Conservation (phyloP, 2,797 vertebrate species). For the Sus cebifrons region DNA sequence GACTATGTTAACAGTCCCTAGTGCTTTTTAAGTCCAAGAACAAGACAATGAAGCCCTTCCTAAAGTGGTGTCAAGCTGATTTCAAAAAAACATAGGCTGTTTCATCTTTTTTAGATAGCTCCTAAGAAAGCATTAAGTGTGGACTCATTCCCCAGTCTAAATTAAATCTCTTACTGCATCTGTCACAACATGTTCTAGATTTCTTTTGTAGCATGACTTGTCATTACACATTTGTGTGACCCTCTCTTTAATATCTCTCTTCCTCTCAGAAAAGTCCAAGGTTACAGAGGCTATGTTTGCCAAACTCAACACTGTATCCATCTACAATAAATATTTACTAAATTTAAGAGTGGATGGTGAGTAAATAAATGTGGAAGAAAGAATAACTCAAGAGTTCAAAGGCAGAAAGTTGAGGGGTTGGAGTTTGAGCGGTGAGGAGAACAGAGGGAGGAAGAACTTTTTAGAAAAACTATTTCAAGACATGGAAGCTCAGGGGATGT, state of each 20-base stretch:
- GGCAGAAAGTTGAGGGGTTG: background rate
- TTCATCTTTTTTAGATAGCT: background rate
- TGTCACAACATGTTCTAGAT: background rate
- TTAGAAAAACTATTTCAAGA: background rate
- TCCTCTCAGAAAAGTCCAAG: background rate
- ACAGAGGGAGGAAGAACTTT: background rate
- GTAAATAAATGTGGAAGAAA: background rate
- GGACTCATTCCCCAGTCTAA: background rate
- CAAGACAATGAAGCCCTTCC: background rate
- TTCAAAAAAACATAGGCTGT: background rate
- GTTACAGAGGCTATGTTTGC: background rate
- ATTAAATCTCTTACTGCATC: background rate
- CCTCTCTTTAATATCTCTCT: background rate
- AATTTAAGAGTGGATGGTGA: background rate
- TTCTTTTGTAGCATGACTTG: background rate
- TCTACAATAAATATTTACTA: background rate
- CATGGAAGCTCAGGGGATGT: background rate
- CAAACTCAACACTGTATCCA: background rate
- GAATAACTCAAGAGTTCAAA: background rate
- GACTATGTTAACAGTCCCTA: rapidly evolving
- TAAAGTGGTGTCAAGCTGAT: background rate
- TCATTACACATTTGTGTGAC: background rate
- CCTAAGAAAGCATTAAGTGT: background rate
- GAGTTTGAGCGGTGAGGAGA: background rate
- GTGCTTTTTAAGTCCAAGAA: background rate